Percentiles rank a stretch among this genome's conserved stretches.
These are phyloP conservation scores for Habropoda laboriosa DNA, from an alignment of 1,140 invertebrate genomes.

Conservation along the genomic window DNA sequence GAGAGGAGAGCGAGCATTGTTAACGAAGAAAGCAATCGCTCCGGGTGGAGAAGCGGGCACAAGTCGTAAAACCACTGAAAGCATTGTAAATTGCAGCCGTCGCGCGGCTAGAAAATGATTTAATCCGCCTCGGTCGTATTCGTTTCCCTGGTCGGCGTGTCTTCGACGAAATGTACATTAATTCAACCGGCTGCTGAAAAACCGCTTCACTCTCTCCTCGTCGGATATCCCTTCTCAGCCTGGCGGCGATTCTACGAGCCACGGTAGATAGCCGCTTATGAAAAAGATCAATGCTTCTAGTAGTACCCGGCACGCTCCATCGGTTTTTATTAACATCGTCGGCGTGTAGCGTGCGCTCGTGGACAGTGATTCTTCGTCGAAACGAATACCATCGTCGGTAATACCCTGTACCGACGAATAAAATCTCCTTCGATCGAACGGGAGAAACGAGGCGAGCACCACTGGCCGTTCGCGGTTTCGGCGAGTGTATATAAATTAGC, in stretches of 20 bases:
- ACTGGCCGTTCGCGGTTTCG: constrained; percentile 48
- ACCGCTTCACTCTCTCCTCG: constrained; percentile 15
- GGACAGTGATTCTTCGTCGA: constrained; percentile 6
- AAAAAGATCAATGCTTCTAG: constrained; percentile 44
- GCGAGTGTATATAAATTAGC: constrained; percentile 63
- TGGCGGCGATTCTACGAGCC: constrained; percentile 1
- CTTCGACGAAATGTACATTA: constrained; percentile 53
- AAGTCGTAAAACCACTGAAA: constrained; percentile 41
- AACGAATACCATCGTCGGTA: too few relatives aligned
- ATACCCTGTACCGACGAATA: neutral
- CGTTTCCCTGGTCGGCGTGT: constrained; percentile 19
- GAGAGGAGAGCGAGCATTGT: constrained; percentile 35
- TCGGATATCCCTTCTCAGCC: neutral
- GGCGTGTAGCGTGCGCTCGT: neutral
- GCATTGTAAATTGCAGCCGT: constrained; percentile 42
- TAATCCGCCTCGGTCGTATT: constrained; percentile 30
- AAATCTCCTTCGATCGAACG: neutral
- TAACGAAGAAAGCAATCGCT: constrained; percentile 63
- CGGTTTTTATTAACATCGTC: constrained; percentile 31
- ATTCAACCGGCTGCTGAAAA: constrained; percentile 28
- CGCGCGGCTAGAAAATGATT: constrained; percentile 49
- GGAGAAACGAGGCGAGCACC: constrained; percentile 36
- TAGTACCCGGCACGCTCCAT: constrained; percentile 24
- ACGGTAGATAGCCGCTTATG: constrained; percentile 26
- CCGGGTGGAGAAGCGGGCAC: constrained; percentile 8